Conservation (phyloP, 1,140 invertebrate species). For the Neodiprion lecontei region DNA sequence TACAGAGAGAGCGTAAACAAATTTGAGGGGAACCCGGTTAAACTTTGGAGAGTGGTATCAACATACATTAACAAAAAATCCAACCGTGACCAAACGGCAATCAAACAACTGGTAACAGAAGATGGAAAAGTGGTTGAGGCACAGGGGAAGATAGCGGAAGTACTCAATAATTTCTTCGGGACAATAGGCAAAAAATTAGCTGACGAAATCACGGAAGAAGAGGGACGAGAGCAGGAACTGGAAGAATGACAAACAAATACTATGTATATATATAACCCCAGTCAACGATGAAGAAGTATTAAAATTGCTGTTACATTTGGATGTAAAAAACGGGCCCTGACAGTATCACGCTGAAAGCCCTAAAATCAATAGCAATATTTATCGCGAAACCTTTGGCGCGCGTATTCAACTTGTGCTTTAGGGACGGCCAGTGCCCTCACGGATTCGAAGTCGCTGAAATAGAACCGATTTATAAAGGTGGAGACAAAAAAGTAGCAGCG, state of each 20-base stretch:
- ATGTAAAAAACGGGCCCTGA: neutral
- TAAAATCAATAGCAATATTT: neutral
- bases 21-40: neutral
- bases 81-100: neutral
- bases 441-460: constrained; percentile 19
- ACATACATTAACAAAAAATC: neutral
- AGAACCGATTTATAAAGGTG: constrained; percentile 22
- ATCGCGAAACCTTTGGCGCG: neutral
- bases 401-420: constrained; percentile 6
- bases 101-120: neutral
- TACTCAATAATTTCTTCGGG: constrained; percentile 8
- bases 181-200: constrained; percentile 5
- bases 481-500: constrained; percentile 7
- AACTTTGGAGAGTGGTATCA: neutral
- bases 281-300: no score
- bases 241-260: constrained; percentile 7
- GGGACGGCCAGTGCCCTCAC: constrained; percentile 3
- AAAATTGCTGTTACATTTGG: no score
- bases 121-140: neutral
- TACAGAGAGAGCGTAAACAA: constrained; percentile 13
- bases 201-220: neutral
- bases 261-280: neutral
- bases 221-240: neutral
- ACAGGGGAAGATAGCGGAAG: neutral
- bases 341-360: neutral